Evolutionary conservation across 2,888 invertebrate species (phyloP).

Genomic region (Brenthis daphne): DNA sequence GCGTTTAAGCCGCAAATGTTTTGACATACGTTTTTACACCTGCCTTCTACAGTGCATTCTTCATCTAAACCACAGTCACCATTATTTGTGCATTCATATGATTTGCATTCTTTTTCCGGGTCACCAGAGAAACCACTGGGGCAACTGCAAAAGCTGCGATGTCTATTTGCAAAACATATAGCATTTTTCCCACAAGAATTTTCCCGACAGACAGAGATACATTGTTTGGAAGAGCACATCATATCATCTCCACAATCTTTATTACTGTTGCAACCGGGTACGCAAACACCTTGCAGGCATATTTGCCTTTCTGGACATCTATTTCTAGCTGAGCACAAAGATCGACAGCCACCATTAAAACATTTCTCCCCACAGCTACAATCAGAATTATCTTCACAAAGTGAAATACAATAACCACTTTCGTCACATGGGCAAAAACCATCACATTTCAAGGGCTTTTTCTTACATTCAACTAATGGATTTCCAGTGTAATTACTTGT

Average conservation of each 20-base stretch:
- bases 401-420: constrained; percentile 88
- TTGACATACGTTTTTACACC: constrained; percentile 91
- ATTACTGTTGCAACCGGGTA: constrained; percentile 90
- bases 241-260: constrained; percentile 90
- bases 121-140: constrained; percentile 93
- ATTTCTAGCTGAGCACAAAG: constrained; percentile 85
- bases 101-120: constrained; percentile 87
- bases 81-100: constrained; percentile 89
- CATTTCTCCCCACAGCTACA: constrained; percentile 93
- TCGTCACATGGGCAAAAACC: constrained; percentile 91
- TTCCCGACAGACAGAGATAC: constrained; percentile 86
- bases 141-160: constrained; percentile 92
- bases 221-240: constrained; percentile 86
- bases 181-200: constrained; percentile 91
- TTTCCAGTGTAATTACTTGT: constrained; percentile 91
- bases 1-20: constrained; percentile 92
- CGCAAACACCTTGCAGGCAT: constrained; percentile 87
- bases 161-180: constrained; percentile 89
- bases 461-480: constrained; percentile 89
- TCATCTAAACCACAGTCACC: constrained; percentile 90
- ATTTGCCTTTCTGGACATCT: constrained; percentile 90
- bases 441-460: constrained; percentile 87
- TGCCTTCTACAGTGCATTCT: constrained; percentile 85
- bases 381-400: constrained; percentile 85
- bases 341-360: constrained; percentile 86